Evolutionary conservation across 2,888 invertebrate species (phyloP), one percentile per base, ranked within the genome.

Genomic region (Phasia obesa): DNA sequence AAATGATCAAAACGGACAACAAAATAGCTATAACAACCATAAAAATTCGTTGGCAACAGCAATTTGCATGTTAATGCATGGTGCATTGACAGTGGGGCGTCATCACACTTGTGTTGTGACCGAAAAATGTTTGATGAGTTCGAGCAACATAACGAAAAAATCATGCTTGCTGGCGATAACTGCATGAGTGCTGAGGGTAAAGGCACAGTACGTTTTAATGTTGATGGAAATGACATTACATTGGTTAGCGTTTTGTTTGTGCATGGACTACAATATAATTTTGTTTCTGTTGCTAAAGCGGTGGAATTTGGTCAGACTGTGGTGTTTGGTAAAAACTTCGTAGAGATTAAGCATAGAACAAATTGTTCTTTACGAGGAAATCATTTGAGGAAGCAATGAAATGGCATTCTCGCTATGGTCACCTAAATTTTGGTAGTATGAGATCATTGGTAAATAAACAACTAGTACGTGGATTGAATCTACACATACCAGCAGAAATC

Each of bases 281-380:
- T 81, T 27, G 57, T 81, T 17, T 65, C 55, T n/a, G 57, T 80
- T 35, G 55, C 35, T 35, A 70, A 80, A 23, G 69, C 53, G 0
- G 44, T 73, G 35, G 25, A n/a, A 9, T 57, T 27, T 65, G 73
- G 57, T 7, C 35, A 67, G 31, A 31, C 35, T 5, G 69, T 74
- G 19, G 47, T 44, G 25, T 80, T 80, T 38, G 38, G 15, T 7
- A 19, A 95, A 96, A 65, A 96, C 98, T 0, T 2, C n/a, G 65
- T n/a, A 1, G 4, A 53, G 19, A 13, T 53, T 3, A 47, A 23
- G 27, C 31, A 65, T 38, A 53, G n/a, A 67, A 76, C 2, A 57
- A 53, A 23, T 25, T 78, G 11, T 83, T 65, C n/a, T 59, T 69
- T 69, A n/a, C 74, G 17, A 51, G 70, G 11, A 65, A 71, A 44